phyloP scores from a whole-genome alignment of 2,113 vertebrate genomes.

The Channa argus region DNA sequence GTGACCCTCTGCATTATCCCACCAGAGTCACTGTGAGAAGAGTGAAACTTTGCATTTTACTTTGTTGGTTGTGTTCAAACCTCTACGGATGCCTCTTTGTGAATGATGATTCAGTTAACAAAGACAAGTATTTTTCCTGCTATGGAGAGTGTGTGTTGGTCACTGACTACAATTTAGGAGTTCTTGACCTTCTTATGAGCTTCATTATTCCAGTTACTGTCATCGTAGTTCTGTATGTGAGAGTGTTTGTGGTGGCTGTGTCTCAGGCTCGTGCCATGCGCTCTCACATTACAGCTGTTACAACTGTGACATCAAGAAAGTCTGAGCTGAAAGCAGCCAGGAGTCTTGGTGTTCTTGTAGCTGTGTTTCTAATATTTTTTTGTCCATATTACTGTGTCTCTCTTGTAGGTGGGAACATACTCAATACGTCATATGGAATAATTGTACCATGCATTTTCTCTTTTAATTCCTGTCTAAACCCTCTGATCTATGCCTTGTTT shows the following conservation, averaged over 20 bases:
- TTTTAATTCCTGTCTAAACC: conserved; percentile 48
- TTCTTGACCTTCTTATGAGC: no score
- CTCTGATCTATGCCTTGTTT: conserved; percentile 52
- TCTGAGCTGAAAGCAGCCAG: no score
- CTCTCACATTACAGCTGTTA: no score
- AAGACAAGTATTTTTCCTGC: fast-evolving
- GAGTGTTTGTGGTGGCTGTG: no score
- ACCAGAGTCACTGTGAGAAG: not conserved
- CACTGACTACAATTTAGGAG: no score
- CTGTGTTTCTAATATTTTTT: conserved; percentile 49
- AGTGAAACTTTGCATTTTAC: not conserved
- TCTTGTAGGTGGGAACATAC: not conserved
- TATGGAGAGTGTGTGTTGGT: not conserved
- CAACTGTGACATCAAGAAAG: no score
- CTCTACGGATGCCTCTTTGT: fast-evolving
- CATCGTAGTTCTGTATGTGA: no score
- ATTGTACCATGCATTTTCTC: conserved; percentile 21
- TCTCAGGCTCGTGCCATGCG: no score
- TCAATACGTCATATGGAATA: not conserved
- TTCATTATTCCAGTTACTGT: no score
- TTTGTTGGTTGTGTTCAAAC: conserved; percentile 41
- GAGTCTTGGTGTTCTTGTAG: not conserved
- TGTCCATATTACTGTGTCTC: conserved; percentile 18
- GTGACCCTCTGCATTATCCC: no score
- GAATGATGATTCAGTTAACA: not conserved